Conservation (phyloP, 2,113 vertebrate species). For the Microcebus lehilahytsara region DNA sequence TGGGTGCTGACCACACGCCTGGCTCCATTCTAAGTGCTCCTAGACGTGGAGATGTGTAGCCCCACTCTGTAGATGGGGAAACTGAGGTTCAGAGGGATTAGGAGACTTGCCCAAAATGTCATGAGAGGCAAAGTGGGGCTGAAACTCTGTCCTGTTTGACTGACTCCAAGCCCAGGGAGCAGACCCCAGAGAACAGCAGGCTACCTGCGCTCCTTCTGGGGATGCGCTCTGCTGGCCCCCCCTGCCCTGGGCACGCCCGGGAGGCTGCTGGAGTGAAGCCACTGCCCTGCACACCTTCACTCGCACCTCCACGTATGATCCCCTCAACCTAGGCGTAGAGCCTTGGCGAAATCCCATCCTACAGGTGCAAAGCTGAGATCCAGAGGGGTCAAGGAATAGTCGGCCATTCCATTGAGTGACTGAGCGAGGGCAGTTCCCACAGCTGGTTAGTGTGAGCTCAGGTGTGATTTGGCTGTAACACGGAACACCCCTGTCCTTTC, state of each 20-base stretch:
- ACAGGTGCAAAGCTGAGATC: neutral
- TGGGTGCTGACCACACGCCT: neutral
- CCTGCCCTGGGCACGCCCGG: neutral
- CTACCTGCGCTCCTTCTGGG: neutral
- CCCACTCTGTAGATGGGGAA: neutral
- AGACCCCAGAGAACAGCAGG: neutral
- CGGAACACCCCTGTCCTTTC: neutral
- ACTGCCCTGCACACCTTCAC: rapidly evolving
- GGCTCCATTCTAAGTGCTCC: neutral
- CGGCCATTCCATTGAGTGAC: neutral
- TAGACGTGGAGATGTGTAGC: neutral
- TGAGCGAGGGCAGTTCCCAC: neutral
- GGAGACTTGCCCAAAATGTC: neutral
- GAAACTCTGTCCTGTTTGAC: neutral
- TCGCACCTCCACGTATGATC: rapidly evolving
- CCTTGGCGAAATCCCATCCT: neutral
- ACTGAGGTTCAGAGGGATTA: neutral
- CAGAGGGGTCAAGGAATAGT: neutral
- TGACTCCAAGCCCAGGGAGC: neutral
- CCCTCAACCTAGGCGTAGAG: neutral
- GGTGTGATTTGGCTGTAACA: neutral
- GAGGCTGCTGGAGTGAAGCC: neutral
- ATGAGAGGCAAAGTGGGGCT: neutral
- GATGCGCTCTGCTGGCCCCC: rapidly evolving
- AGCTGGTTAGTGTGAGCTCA: neutral